These are phyloP conservation scores for Halichondria panicea DNA, from an alignment of 37 sponge, comb jelly and placozoan genomes.

Conservation along the genomic window DNA sequence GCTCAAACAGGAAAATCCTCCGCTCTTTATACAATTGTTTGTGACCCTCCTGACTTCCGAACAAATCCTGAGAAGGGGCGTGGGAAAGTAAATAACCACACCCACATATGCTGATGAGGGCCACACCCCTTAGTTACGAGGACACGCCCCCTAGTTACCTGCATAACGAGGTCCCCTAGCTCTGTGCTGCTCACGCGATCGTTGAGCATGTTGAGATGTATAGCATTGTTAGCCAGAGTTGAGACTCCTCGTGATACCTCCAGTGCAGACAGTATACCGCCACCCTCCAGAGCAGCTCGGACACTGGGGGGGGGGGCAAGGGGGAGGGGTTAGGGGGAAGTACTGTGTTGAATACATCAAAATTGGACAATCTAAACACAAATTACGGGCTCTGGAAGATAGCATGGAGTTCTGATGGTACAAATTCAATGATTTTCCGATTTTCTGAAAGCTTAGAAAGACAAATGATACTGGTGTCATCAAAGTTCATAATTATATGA, in stretches of 20 bases:
- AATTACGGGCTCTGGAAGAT: too few species aligned
- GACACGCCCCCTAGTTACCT: constrained; percentile 5
- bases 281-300: constrained; percentile 34
- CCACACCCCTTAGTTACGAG: too few species aligned
- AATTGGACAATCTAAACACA: too few species aligned
- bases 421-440: too few species aligned
- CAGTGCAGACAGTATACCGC: constrained; percentile 43
- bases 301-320: constrained; percentile 18
- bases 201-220: constrained; percentile 81
- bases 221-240: constrained; percentile 71
- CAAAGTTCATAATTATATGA: too few species aligned
- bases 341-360: too few species aligned
- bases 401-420: too few species aligned
- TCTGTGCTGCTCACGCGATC: constrained; percentile 7
- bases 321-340: too few species aligned
- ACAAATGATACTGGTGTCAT: too few species aligned
- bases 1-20: constrained; percentile 74
- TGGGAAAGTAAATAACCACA: background rate
- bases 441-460: too few species aligned
- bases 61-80: constrained; percentile 29
- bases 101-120: background rate
- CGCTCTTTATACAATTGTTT: constrained; percentile 57
- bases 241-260: constrained; percentile 67
- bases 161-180: constrained; percentile 44
- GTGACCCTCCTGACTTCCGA: constrained; percentile 32